Evolutionary conservation across 2,888 invertebrate species (phyloP).

Genomic region (Phortica magna): DNA sequence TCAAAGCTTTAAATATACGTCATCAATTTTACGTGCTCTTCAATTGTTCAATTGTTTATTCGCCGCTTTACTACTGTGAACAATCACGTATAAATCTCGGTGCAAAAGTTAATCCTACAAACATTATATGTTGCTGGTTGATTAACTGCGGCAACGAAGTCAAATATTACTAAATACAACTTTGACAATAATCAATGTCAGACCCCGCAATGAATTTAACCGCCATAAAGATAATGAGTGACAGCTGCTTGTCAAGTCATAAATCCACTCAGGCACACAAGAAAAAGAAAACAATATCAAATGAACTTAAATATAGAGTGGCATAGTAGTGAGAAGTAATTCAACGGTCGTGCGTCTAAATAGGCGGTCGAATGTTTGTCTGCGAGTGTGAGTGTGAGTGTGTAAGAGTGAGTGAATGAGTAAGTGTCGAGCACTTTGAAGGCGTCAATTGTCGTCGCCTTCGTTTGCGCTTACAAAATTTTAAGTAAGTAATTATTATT

Average conservation of each 20-base stretch:
- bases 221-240: conserved; percentile 19
- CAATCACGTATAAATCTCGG: neutral
- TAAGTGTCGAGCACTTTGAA: no score
- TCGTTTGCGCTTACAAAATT: neutral
- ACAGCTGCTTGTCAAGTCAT: conserved; percentile 19
- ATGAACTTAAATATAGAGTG: no score
- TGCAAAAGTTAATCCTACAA: neutral
- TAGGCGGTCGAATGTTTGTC: no score
- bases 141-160: neutral
- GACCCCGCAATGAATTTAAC: neutral
- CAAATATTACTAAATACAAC: neutral
- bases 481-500: conserved; percentile 19
- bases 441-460: conserved; percentile 7
- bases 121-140: neutral
- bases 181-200: neutral
- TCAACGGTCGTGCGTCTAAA: no score
- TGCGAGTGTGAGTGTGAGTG: no score
- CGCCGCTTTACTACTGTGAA: no score
- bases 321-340: no score
- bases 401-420: no score
- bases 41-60: no score
- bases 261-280: neutral
- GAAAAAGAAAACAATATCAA: neutral
- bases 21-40: no score
- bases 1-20: no score